Conservation (phyloP, 1,140 invertebrate species). For the Periplaneta americana region DNA sequence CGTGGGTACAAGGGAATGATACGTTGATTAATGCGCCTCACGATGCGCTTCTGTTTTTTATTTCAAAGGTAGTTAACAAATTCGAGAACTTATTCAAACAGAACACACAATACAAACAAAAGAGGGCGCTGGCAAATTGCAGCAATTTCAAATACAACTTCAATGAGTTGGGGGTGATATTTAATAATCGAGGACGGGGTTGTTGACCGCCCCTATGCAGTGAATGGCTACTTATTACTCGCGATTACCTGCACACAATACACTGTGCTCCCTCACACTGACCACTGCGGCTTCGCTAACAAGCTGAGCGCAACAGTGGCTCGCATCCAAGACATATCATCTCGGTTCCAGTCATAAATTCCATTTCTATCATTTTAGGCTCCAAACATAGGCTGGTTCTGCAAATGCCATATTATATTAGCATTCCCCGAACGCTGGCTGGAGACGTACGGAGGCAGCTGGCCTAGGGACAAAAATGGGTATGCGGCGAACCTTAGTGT, state of each 20-base stretch:
- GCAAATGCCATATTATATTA: too few relatives aligned
- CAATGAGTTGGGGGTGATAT: not conserved
- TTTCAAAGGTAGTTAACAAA: not conserved
- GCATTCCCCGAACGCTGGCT: too few relatives aligned
- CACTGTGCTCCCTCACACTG: not conserved
- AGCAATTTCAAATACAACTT: not conserved
- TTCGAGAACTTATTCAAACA: not conserved
- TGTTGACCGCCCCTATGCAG: not conserved
- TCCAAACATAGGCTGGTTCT: too few relatives aligned
- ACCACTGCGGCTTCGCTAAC: not conserved
- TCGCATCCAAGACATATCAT: too few relatives aligned
- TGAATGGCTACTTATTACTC: not conserved
- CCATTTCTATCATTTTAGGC: too few relatives aligned
- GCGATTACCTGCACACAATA: not conserved
- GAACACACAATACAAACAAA: not conserved
- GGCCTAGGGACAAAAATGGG: too few relatives aligned
- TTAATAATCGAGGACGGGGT: not conserved
- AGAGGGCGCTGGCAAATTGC: not conserved
- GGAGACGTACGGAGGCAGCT: too few relatives aligned
- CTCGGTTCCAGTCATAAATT: too few relatives aligned
- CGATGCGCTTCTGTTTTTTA: not conserved
- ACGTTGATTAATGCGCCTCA: not conserved
- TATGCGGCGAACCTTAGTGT: too few relatives aligned
- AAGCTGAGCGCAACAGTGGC: not conserved
- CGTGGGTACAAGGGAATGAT: not conserved